A percentile compares a stretch with the other conserved stretches of the same genome.
Conservation (phyloP, 2,888 invertebrate species). For the Lamellibrachia columna region DNA sequence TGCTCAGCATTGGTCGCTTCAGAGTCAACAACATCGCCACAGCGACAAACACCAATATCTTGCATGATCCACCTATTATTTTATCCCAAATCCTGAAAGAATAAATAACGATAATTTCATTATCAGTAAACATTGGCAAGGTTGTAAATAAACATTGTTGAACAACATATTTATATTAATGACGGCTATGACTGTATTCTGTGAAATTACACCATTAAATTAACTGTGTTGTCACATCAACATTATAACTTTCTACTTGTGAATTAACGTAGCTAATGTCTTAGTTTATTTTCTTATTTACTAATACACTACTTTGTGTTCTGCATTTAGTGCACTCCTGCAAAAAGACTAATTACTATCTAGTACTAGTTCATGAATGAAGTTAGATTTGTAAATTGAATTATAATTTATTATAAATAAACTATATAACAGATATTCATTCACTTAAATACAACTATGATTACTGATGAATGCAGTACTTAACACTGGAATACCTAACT, state of each 20-base stretch:
- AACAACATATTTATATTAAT: too few species aligned
- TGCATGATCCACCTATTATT: slow-evolving; percentile 84
- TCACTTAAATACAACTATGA: too few species aligned
- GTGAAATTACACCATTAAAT: not conserved
- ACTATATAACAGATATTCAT: too few species aligned
- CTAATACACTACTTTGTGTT: too few species aligned
- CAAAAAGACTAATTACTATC: not conserved
- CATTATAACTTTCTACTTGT: too few species aligned
- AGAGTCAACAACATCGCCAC: slow-evolving; percentile 79
- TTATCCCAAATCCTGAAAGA: slow-evolving; percentile 85
- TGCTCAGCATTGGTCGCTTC: slow-evolving; percentile 75
- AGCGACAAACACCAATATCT: slow-evolving; percentile 82
- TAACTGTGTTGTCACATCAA: not conserved
- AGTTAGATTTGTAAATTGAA: not conserved
- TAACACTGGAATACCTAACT: not conserved
- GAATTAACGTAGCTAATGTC: too few species aligned
- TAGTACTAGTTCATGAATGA: not conserved
- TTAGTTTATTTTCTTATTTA: too few species aligned
- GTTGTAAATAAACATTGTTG: not conserved
- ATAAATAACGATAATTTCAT: slow-evolving; percentile 18
- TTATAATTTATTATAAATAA: too few species aligned
- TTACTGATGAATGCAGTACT: not conserved
- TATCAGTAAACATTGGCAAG: not conserved
- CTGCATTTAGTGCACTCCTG: not conserved
- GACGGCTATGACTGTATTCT: too few species aligned